Conservation (phyloP, 37 sponge, comb jelly and placozoan species). For the Aphrocallistes beatrix region DNA sequence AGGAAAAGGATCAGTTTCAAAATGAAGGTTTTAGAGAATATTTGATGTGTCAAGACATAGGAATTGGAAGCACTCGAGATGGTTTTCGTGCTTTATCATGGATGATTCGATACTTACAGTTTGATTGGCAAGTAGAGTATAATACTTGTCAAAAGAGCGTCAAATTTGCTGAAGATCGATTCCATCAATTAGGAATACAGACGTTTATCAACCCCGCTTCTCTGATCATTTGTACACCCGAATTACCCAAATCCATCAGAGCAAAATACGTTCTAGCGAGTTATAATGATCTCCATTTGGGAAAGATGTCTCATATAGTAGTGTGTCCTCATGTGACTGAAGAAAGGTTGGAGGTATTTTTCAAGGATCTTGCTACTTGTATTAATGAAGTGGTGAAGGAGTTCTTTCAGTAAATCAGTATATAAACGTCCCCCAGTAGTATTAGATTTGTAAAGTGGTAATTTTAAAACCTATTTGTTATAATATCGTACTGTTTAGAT, state of each 20-base stretch:
- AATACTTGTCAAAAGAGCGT: not conserved
- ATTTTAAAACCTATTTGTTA: too few species aligned
- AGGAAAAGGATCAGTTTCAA: not conserved
- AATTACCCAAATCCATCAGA: not conserved
- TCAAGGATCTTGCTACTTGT: not conserved
- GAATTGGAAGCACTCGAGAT: not conserved
- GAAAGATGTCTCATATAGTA: not conserved
- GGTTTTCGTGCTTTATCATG: not conserved
- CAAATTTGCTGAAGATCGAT: not conserved
- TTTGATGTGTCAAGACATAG: not conserved
- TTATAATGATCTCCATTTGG: not conserved
- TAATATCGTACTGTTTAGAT: too few species aligned
- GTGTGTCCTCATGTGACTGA: slow-evolving; percentile 3
- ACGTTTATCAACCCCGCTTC: slow-evolving; percentile 9
- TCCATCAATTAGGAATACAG: not conserved
- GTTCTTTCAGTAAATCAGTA: too few species aligned
- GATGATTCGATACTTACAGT: not conserved
- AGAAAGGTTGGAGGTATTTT: not conserved
- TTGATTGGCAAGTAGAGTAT: slow-evolving; percentile 9
- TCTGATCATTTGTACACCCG: not conserved
- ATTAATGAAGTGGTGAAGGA: not conserved
- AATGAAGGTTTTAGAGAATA: not conserved
- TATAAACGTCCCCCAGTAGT: too few species aligned
- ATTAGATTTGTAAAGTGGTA: too few species aligned
- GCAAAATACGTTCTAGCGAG: not conserved